Percentiles rank a stretch among this genome's conserved stretches.
These are phyloP conservation scores for Prinia subflava DNA, from an alignment of 2,113 vertebrate genomes.

Conservation along the genomic window DNA sequence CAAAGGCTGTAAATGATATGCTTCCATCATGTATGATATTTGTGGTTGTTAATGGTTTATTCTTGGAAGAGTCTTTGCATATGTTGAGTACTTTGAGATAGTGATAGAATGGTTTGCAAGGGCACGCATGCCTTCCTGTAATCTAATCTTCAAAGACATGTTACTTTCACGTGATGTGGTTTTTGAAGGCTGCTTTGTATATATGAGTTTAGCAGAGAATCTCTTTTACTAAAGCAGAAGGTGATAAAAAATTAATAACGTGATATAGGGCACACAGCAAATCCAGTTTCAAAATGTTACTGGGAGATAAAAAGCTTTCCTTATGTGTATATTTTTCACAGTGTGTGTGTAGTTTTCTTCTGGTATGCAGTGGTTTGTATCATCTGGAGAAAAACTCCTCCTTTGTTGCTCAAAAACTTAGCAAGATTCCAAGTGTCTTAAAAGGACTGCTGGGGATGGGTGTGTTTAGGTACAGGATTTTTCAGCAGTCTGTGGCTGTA, in stretches of 20 bases:
- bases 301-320: neutral
- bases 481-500: neutral
- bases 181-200: slow-evolving; percentile 6
- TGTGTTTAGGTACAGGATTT: neutral
- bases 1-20: slow-evolving; percentile 10
- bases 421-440: neutral
- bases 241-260: neutral
- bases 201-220: neutral
- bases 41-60: slow-evolving; percentile 57
- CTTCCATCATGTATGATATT: neutral
- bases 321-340: neutral
- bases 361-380: neutral
- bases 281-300: neutral
- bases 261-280: neutral
- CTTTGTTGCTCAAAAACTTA: neutral
- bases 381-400: neutral
- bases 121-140: slow-evolving; percentile 57
- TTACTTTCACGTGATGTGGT: slow-evolving; percentile 33
- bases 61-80: slow-evolving; percentile 59
- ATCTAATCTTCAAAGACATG: slow-evolving; percentile 54
- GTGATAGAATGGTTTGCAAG: slow-evolving; percentile 26
- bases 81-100: slow-evolving; percentile 12
- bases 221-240: neutral
- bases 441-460: neutral
- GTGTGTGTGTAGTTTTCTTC: neutral